phyloP scores from a whole-genome alignment of 2,888 invertebrate species.

The Apocheima hispidaria region DNA sequence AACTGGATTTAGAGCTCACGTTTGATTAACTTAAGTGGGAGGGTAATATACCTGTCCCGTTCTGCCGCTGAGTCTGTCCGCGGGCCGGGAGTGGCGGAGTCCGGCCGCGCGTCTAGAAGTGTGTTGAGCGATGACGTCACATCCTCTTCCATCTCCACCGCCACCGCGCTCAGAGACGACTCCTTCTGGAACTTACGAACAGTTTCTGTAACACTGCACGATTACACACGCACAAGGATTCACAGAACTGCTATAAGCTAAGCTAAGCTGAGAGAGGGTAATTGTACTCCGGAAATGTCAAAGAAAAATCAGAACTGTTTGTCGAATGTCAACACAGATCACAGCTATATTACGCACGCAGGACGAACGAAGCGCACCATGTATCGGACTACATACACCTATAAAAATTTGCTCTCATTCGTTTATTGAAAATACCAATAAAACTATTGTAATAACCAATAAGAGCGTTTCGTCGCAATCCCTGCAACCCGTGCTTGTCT shows the following conservation, averaged over 20 bases:
- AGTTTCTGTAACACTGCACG: conserved; percentile 11
- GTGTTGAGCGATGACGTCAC: conserved; percentile 97
- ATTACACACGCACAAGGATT: neutral
- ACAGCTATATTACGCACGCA: too few species aligned
- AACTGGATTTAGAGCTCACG: neutral
- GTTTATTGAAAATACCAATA: too few species aligned
- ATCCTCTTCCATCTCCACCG: conserved; percentile 97
- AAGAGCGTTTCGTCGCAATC: too few species aligned
- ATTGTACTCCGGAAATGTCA: neutral
- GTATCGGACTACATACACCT: too few species aligned
- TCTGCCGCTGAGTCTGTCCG: conserved; percentile 68
- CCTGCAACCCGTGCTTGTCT: too few species aligned
- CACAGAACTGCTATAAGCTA: neutral
- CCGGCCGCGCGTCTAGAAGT: conserved; percentile 91
- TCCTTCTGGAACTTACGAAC: conserved; percentile 88
- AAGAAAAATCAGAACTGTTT: neutral
- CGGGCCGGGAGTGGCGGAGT: conserved; percentile 78
- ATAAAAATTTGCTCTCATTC: too few species aligned
- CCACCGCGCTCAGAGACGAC: conserved; percentile 92
- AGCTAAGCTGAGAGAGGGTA: neutral
- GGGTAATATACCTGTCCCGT: conserved; percentile 65
- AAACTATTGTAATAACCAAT: too few species aligned
- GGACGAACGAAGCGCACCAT: too few species aligned
- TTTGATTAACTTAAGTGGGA: neutral
- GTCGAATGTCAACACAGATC: too few species aligned